A percentile compares a stretch with the other conserved stretches of the same genome.
phyloP scores from a whole-genome alignment of 1,140 invertebrate species.

The Drosophila azteca region DNA sequence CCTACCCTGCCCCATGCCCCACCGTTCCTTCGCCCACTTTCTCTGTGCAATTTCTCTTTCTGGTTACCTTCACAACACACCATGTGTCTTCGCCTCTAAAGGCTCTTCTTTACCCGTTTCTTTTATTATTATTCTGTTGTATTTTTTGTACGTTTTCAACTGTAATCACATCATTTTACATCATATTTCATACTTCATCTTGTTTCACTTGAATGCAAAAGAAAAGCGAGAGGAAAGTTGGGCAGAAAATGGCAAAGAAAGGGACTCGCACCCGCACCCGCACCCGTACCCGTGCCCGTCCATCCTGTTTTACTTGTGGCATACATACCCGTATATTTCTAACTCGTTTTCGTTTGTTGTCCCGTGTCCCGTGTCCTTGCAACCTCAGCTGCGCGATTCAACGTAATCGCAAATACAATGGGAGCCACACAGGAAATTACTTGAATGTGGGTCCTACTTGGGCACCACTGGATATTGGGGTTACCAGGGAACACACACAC shows the following conservation, averaged over 20 bases:
- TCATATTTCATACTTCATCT: conserved; percentile 79
- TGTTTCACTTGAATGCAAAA: conserved; percentile 46
- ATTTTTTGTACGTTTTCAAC: conserved; percentile 65
- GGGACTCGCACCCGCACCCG: background rate
- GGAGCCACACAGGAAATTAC: conserved; percentile 60
- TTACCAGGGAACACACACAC: conserved; percentile 9
- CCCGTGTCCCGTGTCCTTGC: background rate
- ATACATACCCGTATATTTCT: conserved; percentile 22
- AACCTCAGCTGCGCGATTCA: conserved; percentile 6
- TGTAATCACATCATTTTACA: conserved; percentile 81
- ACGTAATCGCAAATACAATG: conserved; percentile 27
- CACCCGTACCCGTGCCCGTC: background rate
- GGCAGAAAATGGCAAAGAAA: background rate
- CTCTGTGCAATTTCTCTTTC: conserved; percentile 36
- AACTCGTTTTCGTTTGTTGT: conserved; percentile 50
- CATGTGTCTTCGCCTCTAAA: conserved; percentile 47
- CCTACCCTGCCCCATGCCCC: conserved; percentile 12
- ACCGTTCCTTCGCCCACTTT: conserved; percentile 10
- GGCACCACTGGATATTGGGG: conserved; percentile 14
- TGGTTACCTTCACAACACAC: conserved; percentile 34
- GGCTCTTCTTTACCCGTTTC: conserved; percentile 11
- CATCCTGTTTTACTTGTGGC: background rate
- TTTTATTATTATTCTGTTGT: conserved; percentile 29
- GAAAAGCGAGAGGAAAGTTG: conserved; percentile 13
- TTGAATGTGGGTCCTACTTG: conserved; percentile 46